Conservation (phyloP, 2,113 vertebrate genomes). For the Garra rufa region DNA sequence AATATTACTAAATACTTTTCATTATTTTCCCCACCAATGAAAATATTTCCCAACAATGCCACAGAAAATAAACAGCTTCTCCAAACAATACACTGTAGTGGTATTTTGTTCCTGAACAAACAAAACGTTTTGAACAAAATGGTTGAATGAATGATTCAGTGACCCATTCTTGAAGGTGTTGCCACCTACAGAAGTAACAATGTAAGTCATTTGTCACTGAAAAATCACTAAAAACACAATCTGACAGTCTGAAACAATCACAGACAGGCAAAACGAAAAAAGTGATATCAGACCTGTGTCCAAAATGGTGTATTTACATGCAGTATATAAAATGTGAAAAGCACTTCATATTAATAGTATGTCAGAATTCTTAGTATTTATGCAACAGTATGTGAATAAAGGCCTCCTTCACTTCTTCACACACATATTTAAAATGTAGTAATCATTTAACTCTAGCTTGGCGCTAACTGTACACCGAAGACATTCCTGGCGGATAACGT, state of each 20-base stretch:
- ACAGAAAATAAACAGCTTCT: not conserved
- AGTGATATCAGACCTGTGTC: not conserved
- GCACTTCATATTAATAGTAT: not conserved
- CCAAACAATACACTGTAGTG: not conserved
- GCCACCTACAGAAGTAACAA: not conserved
- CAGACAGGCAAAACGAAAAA: not conserved
- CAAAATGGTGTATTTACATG: not conserved
- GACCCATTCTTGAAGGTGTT: not conserved
- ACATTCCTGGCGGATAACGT: no score
- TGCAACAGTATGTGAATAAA: not conserved
- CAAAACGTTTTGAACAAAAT: not conserved
- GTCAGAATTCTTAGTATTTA: not conserved
- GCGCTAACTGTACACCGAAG: no score
- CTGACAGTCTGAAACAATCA: not conserved
- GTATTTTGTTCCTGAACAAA: not conserved
- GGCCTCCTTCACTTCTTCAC: no score
- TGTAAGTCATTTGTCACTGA: not conserved
- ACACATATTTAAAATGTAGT: no score
- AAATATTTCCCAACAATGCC: not conserved
- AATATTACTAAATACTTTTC: not conserved
- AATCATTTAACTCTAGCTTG: no score
- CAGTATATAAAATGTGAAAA: not conserved
- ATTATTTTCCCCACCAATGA: not conserved
- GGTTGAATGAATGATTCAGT: not conserved
- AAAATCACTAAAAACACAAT: not conserved